Percentiles rank a stretch among this genome's conserved stretches.
Conservation (phyloP, 2,113 vertebrate genomes). For the Nothoprocta pentlandii region DNA sequence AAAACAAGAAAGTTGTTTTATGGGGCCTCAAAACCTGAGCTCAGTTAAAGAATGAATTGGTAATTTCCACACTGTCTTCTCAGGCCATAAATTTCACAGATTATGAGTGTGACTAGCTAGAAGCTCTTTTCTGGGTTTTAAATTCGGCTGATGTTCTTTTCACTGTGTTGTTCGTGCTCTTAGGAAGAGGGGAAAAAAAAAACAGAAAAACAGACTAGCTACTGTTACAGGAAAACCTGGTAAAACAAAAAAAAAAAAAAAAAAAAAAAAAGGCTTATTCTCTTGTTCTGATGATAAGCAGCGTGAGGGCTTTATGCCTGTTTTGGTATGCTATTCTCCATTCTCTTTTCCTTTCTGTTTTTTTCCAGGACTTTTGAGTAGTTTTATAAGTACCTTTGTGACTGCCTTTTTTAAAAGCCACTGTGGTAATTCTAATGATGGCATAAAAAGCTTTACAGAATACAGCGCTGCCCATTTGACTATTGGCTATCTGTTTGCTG, state of each 20-base stretch:
- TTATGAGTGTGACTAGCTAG: slow-evolving; percentile 27
- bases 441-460: background rate
- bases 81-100: slow-evolving; percentile 31
- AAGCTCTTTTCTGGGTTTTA: slow-evolving; percentile 35
- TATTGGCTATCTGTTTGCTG: background rate
- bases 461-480: background rate
- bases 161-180: background rate
- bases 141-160: slow-evolving; percentile 33
- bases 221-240: background rate
- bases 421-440: background rate
- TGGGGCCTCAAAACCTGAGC: background rate
- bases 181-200: background rate
- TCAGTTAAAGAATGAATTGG: background rate
- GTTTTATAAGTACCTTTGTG: background rate
- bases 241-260: background rate
- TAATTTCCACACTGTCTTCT: slow-evolving; percentile 31
- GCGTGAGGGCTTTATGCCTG: background rate
- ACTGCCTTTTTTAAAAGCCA: background rate
- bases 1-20: background rate
- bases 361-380: background rate
- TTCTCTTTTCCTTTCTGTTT: background rate
- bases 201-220: background rate
- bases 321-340: background rate
- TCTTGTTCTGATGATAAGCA: background rate
- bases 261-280: background rate